phyloP scores from a whole-genome alignment of 1,140 invertebrate genomes.

The Pygmarrhopalites habei region DNA sequence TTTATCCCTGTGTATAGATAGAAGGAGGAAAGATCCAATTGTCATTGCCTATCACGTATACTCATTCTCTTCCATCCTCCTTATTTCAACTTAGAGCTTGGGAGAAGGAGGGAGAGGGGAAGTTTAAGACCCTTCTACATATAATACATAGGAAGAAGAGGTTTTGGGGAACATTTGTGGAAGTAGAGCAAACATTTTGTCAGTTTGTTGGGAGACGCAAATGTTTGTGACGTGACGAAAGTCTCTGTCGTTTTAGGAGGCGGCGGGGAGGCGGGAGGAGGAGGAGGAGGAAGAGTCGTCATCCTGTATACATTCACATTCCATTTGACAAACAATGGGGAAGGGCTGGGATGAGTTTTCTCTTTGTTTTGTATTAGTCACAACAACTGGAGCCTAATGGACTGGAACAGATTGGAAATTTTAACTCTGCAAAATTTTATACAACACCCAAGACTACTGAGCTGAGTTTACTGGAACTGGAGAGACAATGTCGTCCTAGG shows the following conservation, averaged over 20 bases:
- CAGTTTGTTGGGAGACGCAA: conserved; percentile 1
- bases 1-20: too few species aligned
- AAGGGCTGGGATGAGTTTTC: neutral
- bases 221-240: conserved; percentile 30
- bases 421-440: conserved; percentile 3
- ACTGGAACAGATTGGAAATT: conserved; percentile 25
- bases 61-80: too few species aligned
- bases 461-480: neutral
- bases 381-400: conserved; percentile 23
- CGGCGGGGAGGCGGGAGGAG: neutral
- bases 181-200: neutral
- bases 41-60: too few species aligned
- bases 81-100: too few species aligned
- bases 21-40: too few species aligned
- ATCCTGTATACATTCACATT: too few species aligned
- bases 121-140: too few species aligned
- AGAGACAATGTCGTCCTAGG: neutral
- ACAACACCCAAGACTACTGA: too few species aligned
- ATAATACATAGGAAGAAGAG: too few species aligned
- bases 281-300: too few species aligned
- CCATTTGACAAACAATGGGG: too few species aligned
- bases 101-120: too few species aligned
- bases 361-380: neutral
- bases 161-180: conserved; percentile 1
- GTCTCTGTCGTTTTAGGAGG: neutral